Conservation (phyloP, 2,113 vertebrate species). For the Onychostruthus taczanowskii region DNA sequence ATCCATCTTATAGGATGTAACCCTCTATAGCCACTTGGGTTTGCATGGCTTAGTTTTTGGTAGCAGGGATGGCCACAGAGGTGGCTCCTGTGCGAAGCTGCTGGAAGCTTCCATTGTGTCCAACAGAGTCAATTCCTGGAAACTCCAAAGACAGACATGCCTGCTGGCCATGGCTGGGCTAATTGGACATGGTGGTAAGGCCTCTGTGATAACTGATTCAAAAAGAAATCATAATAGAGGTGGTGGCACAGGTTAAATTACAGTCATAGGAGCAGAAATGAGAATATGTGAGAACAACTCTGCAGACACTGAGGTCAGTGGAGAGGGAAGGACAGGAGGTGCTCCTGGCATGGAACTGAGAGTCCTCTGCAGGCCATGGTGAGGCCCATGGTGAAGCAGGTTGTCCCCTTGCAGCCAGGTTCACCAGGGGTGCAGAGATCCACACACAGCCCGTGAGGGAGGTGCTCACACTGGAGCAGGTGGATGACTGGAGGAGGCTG, state of each 20-base stretch:
- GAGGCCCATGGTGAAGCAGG: rapidly evolving
- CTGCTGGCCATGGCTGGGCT: background rate
- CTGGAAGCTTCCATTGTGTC: background rate
- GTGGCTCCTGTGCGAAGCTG: background rate
- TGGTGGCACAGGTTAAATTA: rapidly evolving
- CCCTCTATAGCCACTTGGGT: background rate
- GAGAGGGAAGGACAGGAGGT: background rate
- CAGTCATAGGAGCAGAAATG: background rate
- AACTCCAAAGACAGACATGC: rapidly evolving
- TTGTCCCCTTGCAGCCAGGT: rapidly evolving
- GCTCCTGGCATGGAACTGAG: rapidly evolving
- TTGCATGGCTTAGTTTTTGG: background rate
- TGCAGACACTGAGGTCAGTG: background rate
- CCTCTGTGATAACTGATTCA: background rate
- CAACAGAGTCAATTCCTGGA: background rate
- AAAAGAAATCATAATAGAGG: background rate
- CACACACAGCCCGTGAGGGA: rapidly evolving
- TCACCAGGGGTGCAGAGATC: rapidly evolving
- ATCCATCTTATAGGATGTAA: background rate
- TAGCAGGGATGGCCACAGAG: rapidly evolving
- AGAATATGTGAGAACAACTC: background rate
- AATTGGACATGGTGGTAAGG: rapidly evolving
- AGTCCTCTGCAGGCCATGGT: rapidly evolving
- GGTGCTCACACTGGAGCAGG: background rate
- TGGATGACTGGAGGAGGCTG: background rate